Base-by-base conservation (phyloP, 2,113 vertebrate genomes). In the Plecturocebus donacophilus region DNA sequence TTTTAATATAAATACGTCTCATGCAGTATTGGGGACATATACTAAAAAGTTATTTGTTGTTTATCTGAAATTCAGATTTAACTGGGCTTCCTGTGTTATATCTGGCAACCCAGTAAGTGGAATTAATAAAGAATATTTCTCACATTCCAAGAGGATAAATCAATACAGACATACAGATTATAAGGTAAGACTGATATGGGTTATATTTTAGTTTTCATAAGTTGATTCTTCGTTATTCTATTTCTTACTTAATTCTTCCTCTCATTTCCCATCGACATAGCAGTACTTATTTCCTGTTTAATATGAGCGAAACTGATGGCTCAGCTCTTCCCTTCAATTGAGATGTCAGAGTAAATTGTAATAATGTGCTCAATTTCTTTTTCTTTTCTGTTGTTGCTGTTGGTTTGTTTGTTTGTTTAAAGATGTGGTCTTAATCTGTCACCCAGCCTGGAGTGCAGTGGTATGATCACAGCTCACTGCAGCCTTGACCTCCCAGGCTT, bases 201-300 rank as follows among this genome's bases (percentile, higher is more conserved):
- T 81, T 81, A 89, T 66, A 19, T 68, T 88, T 92, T 30, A 42
- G 17, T 79, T 73, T 94, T 97, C 70, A 23, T 79, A 73, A 91
- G 11, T 56, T 94, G 70, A 70, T 84, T 94, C 21, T 89, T 89
- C 52, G 17, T 89, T 61, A 49, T 90, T 17, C 56, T 81, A 7
- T 75, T 94, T 79, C 58, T 87, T 73, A 87, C 25, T 92, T 86
- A 56, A 40, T 73, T 89, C 8, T 47, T 64, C 30, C 6, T 71
- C 11, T 11, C 40, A 2, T 75, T 89, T 81, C 40, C 38, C 45
- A 70, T 47, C 47, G 45, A 49, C 35, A 49, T 10, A 71, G 6
- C 64, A 68, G 17, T 40, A 20, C 38, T 88, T 49, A 42, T 35
- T 64, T n/a, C 38, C 20, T 68, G 54, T 88, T 68, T 38, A 47